Percentiles rank a stretch among this genome's conserved stretches.
These are phyloP conservation scores for Tetropium fuscum DNA, from an alignment of 2,888 invertebrate species.

Conservation along the genomic window DNA sequence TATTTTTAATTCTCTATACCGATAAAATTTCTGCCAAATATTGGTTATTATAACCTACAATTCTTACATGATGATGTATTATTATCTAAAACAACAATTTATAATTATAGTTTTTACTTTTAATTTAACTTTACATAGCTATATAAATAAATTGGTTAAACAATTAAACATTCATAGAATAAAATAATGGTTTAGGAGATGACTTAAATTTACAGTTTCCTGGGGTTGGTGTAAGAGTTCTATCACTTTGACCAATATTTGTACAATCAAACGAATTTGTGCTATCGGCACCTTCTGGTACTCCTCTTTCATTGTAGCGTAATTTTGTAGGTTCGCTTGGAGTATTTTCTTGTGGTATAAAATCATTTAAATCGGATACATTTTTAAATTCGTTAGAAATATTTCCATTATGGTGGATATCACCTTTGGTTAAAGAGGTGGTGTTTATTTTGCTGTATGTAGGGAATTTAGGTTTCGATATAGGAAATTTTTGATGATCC, in stretches of 20 bases:
- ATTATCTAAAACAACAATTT: conserved; percentile 44
- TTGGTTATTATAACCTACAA: conserved; percentile 64
- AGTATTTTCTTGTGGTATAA: conserved; percentile 60
- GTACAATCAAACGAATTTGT: conserved; percentile 75
- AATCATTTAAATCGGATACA: conserved; percentile 40
- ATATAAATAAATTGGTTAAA: no score
- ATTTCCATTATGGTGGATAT: conserved; percentile 49
- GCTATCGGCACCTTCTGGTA: conserved; percentile 81
- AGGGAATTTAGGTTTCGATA: conserved; percentile 48
- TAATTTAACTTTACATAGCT: no score
- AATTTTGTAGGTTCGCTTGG: conserved; percentile 70
- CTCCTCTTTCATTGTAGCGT: conserved; percentile 72
- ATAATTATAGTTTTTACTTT: no score
- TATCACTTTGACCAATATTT: conserved; percentile 56
- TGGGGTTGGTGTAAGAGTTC: conserved; percentile 60
- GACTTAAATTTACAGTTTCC: conserved; percentile 16
- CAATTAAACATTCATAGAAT: conserved; percentile 89
- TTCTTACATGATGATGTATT: conserved; percentile 45
- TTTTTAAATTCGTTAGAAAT: conserved; percentile 1
- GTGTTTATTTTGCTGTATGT: background rate
- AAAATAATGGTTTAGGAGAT: conserved; percentile 73
- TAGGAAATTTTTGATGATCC: conserved; percentile 60
- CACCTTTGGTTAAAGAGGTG: conserved; percentile 21
- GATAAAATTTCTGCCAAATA: conserved; percentile 56
- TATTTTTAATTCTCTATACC: no score